Percentiles rank a stretch among this genome's conserved stretches.
phyloP scores from a whole-genome alignment of 53 echinoderm and acorn worm genomes.

The Patiria pectinifera region DNA sequence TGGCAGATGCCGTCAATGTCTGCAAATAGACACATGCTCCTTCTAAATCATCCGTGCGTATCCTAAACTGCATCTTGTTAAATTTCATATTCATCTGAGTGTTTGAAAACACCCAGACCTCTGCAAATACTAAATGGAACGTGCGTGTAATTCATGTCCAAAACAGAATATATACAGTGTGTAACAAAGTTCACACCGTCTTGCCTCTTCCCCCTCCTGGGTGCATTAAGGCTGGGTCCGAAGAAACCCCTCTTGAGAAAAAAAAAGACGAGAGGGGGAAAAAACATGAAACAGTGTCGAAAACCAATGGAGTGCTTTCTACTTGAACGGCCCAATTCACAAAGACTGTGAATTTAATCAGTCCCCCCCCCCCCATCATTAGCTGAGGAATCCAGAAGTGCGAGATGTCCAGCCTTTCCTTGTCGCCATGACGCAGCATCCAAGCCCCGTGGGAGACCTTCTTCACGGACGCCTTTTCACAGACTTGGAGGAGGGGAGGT shows the following conservation, averaged over 20 bases:
- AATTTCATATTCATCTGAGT: too few relatives aligned
- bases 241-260: neutral
- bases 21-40: too few relatives aligned
- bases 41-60: too few relatives aligned
- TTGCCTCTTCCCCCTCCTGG: neutral
- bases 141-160: neutral
- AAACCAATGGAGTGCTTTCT: neutral
- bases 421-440: conserved; percentile 11
- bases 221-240: neutral
- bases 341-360: neutral
- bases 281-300: neutral
- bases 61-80: too few relatives aligned
- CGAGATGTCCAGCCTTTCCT: neutral
- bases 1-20: too few relatives aligned
- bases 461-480: too few relatives aligned
- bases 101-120: too few relatives aligned
- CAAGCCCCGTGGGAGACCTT: neutral
- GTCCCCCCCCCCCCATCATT: neutral
- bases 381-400: neutral
- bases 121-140: too few relatives aligned
- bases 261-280: neutral
- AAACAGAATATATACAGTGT: neutral
- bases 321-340: neutral
- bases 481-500: neutral
- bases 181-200: neutral